These are phyloP conservation scores for Petrocephalus sullivani DNA, from an alignment of 2,797 vertebrate species.

Conservation along the genomic window DNA sequence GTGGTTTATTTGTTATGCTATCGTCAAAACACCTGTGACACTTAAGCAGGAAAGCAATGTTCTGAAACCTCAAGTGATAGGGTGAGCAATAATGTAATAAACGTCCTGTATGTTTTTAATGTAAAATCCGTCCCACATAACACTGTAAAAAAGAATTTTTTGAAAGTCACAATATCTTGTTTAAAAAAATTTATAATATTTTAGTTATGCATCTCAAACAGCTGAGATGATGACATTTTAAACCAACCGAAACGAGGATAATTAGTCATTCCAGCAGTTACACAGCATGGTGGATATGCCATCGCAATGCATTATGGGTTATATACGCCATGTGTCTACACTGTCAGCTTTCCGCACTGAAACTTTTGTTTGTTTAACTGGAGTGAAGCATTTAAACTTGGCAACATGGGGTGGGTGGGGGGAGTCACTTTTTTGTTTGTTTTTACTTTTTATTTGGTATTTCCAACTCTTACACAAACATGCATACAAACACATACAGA, in stretches of 20 bases:
- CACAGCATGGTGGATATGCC: neutral
- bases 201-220: neutral
- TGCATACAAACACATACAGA: neutral
- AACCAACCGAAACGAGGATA: neutral
- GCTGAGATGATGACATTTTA: neutral
- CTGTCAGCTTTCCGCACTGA: neutral
- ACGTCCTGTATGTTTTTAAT: neutral
- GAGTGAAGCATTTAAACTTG: neutral
- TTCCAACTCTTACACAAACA: neutral
- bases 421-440: neutral
- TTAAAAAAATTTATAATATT: neutral
- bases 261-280: slow-evolving; percentile 8
- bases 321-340: neutral
- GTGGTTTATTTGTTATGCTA: neutral
- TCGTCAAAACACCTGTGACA: neutral
- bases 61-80: neutral
- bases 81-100: neutral
- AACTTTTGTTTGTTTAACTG: neutral
- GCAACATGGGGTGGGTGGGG: neutral
- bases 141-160: neutral
- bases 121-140: neutral
- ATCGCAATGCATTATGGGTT: neutral
- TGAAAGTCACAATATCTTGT: neutral
- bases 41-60: neutral
- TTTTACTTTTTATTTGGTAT: neutral